Conservation (phyloP, 2,113 vertebrate genomes). For the Urocolius indicus region DNA sequence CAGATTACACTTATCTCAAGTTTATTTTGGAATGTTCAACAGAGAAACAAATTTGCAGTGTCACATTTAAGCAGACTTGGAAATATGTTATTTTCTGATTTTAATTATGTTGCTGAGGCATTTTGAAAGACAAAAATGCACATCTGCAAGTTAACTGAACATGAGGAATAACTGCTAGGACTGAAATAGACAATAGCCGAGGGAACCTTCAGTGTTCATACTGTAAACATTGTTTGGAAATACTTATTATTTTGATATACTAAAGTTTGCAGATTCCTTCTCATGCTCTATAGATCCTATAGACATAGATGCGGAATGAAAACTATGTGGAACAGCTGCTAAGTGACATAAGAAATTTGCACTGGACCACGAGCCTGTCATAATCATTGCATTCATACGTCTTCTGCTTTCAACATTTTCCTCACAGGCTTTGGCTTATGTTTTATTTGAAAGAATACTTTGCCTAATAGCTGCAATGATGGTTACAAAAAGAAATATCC, state of each 20-base stretch:
- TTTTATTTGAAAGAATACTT: conserved; percentile 56
- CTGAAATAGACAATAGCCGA: conserved; percentile 11
- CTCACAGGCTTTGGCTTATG: conserved; percentile 44
- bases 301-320: conserved; percentile 49
- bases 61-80: not conserved
- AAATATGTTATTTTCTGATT: not conserved
- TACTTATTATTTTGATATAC: conserved; percentile 3
- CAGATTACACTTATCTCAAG: not conserved
- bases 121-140: conserved; percentile 2
- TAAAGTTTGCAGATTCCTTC: conserved; percentile 25
- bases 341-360: conserved; percentile 70
- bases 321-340: conserved; percentile 67
- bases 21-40: not conserved
- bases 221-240: not conserved
- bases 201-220: not conserved
- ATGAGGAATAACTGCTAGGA: conserved; percentile 6
- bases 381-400: conserved; percentile 60
- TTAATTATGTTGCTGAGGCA: not conserved
- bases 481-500: conserved; percentile 59
- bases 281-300: conserved; percentile 29
- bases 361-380: conserved; percentile 66
- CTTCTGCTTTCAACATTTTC: conserved; percentile 71
- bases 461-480: conserved; percentile 55
- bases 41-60: not conserved
- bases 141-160: conserved; percentile 14